Conservation (phyloP, 2,888 invertebrate species). For the Heteropelma amictum region DNA sequence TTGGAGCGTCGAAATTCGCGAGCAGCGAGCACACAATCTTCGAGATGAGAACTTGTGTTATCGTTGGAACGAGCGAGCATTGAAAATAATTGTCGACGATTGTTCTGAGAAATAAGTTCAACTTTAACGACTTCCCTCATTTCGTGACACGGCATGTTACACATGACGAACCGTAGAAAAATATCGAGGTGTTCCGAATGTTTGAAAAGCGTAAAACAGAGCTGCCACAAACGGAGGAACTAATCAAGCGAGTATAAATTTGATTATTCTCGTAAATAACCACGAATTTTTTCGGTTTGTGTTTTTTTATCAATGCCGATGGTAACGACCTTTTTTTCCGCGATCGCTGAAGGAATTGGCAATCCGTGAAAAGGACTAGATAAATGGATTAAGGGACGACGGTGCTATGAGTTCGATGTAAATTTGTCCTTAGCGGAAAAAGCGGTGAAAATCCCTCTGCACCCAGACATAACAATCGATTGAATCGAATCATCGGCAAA, state of each 20-base stretch:
- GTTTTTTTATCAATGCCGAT: no score
- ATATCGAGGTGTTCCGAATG: no score
- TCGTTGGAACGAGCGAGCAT: background rate
- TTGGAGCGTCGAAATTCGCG: conserved; percentile 15
- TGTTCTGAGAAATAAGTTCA: background rate
- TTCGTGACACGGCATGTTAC: no score
- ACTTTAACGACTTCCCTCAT: background rate
- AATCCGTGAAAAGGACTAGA: background rate
- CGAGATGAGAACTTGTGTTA: background rate
- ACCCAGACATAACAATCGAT: conserved; percentile 26
- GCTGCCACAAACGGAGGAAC: no score
- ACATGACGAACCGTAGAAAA: no score
- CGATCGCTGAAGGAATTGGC: background rate
- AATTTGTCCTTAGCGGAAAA: conserved; percentile 25
- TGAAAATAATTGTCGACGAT: conserved; percentile 2
- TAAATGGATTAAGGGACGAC: background rate
- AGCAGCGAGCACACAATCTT: conserved; percentile 5
- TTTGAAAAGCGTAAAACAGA: no score
- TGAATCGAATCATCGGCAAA: conserved; percentile 31
- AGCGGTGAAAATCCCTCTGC: conserved; percentile 10
- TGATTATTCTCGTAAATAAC: no score
- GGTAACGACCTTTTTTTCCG: background rate
- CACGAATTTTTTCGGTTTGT: no score
- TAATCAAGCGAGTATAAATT: no score
- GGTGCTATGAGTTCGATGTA: conserved; percentile 8